Base-by-base conservation (phyloP, 2,888 invertebrate species). In the Quadroppia sp. region DNA sequence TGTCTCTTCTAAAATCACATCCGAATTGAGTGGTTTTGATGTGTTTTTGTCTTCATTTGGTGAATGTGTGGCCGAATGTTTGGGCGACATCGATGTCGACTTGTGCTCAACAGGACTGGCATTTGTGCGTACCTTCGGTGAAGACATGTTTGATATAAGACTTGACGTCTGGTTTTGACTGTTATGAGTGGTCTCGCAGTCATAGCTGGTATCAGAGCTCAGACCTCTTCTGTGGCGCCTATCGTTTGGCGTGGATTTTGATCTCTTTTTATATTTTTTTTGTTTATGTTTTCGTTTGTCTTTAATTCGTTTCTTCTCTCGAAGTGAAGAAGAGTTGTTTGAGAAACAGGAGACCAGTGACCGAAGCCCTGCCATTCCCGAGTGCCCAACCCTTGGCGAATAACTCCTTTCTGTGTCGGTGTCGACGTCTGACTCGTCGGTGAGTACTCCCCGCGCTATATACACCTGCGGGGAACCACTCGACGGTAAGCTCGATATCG, bases 401-500 rank as follows among this genome's bases (percentile, higher is more conserved):
- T 56, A 40, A 45, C 74, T 74, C 30, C 74, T 48, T 28, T 76
- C 74, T 23, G 67, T 69, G 9, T 76, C 75, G 4, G 36, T 61
- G 20, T 76, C 76, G 9, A 72, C 25, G 40, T 76, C 76, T 3
- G 76, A 76, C 28, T 76, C 76, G 36, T 76, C 76, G 13, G 76
- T 76, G 3, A 76, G 45, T 7, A 75, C 76, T 32, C 75, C 75
- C 20, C 76, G 70, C 17, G 69, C 71, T 48, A 76, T 76, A 42
- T 76, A 76, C 9, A 73, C 72, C 48, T 76, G 74, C 6, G 71
- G 72, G 0, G 76, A 76, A 32, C 74, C 71, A 25, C 70, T 56
- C 20, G 76, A 76, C 2, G 76, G 76, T 17, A 76, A 36, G 64
- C 76, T 76, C 7, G 75, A 76, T 20, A 76, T 75, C 9, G 76